Conservation (phyloP, 2,888 invertebrate genomes). For the Anticlea derivata region DNA sequence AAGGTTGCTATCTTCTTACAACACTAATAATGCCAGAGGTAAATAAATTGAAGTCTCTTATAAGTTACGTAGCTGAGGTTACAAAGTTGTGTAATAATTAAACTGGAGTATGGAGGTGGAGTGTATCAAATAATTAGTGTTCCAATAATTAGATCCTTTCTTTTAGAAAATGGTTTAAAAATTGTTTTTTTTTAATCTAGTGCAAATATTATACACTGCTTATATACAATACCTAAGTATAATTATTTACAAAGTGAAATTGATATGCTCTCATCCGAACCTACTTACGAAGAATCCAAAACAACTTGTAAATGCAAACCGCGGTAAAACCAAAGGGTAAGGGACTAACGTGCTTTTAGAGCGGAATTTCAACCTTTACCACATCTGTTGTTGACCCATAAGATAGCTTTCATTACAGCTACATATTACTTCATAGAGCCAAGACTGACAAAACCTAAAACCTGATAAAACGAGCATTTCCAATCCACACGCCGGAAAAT, state of each 20-base stretch:
- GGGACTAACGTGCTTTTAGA: conserved; percentile 19
- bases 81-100: conserved; percentile 48
- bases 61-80: conserved; percentile 43
- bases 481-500: conserved; percentile 44
- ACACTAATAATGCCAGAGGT: conserved; percentile 47
- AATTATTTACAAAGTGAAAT: conserved; percentile 8
- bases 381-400: conserved; percentile 21
- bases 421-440: too few species aligned
- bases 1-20: conserved; percentile 41
- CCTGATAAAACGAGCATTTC: conserved; percentile 31
- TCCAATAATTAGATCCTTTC: too few species aligned
- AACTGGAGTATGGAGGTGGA: too few species aligned
- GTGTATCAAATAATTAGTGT: too few species aligned
- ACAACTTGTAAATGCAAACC: conserved; percentile 27
- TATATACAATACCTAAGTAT: too few species aligned
- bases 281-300: conserved; percentile 19
- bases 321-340: conserved; percentile 17
- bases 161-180: too few species aligned
- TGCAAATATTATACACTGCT: too few species aligned
- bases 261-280: conserved; percentile 19
- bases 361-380: conserved; percentile 21
- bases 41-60: conserved; percentile 46
- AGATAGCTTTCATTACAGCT: too few species aligned
- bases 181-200: too few species aligned
- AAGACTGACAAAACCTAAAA: conserved; percentile 5